Percentiles rank a stretch among this genome's conserved stretches.
These are phyloP conservation scores for Hermaeophaga mercurialis DNA, from an alignment of 2,888 invertebrate species.

Conservation along the genomic window DNA sequence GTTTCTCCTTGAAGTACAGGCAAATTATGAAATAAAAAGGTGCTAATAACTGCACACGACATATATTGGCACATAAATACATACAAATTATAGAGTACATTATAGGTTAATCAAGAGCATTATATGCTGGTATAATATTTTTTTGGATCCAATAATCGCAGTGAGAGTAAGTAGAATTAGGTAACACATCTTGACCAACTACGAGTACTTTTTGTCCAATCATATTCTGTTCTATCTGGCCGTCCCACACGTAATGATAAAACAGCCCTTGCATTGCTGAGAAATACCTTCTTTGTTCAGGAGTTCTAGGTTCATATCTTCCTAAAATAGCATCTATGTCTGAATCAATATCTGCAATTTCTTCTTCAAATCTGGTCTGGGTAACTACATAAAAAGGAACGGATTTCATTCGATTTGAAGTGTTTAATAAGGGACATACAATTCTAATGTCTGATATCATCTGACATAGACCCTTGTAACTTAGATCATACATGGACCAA, in stretches of 20 bases:
- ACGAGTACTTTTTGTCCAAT: conserved; percentile 64
- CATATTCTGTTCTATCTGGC: conserved; percentile 68
- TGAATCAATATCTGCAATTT: conserved; percentile 60
- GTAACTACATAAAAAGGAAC: conserved; percentile 78
- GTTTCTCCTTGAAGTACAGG: too few species aligned
- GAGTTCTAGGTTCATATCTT: conserved; percentile 69
- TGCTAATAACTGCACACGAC: too few species aligned
- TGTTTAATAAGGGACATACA: conserved; percentile 75
- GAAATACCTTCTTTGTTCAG: conserved; percentile 75
- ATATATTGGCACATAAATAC: too few species aligned
- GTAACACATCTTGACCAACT: conserved; percentile 73
- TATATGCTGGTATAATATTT: conserved; percentile 75
- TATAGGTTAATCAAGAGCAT: conserved; percentile 70
- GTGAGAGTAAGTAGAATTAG: conserved; percentile 69
- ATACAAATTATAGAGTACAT: too few species aligned
- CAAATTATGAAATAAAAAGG: too few species aligned
- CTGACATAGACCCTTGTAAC: conserved; percentile 68
- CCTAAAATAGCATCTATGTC: conserved; percentile 83
- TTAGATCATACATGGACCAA: conserved; percentile 70
- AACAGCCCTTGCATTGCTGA: conserved; percentile 82
- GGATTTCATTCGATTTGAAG: conserved; percentile 66
- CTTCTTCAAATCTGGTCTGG: conserved; percentile 62
- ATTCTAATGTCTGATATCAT: conserved; percentile 81
- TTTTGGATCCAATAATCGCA: conserved; percentile 80
- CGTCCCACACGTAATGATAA: conserved; percentile 80